Evolutionary conservation across 1,140 invertebrate species (phyloP).

Genomic region (Pentalonia nigronervosa): DNA sequence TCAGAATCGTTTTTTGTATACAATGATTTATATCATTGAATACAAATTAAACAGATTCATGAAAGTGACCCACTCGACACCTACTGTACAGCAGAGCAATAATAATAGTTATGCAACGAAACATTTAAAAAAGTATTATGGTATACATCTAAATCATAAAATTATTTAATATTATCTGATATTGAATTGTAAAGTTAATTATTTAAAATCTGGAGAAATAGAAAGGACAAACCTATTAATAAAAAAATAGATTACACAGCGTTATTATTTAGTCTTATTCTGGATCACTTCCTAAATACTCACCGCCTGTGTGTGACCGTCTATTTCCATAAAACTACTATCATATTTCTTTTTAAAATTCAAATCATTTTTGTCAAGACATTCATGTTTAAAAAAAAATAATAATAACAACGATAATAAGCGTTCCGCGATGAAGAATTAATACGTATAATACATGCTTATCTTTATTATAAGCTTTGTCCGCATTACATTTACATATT

Average conservation of each 20-base stretch:
- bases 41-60: too few species aligned
- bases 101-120: too few species aligned
- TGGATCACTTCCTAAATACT: not conserved
- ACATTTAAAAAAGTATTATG: not conserved
- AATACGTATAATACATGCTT: not conserved
- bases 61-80: too few species aligned
- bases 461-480: not conserved
- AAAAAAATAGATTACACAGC: not conserved
- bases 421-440: not conserved
- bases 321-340: not conserved
- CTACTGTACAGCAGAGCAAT: too few species aligned
- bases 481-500: not conserved
- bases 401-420: too few species aligned
- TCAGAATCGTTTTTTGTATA: too few species aligned
- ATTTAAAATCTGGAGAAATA: not conserved
- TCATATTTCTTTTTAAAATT: not conserved
- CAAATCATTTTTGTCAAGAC: not conserved
- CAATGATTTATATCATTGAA: too few species aligned
- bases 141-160: not conserved
- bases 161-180: not conserved
- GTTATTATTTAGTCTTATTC: not conserved
- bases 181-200: not conserved
- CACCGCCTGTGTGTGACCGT: too few species aligned
- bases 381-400: not conserved
- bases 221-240: too few species aligned